Conservation (phyloP, 37 sponge, comb jelly and placozoan species). For the Geodia barretti region DNA sequence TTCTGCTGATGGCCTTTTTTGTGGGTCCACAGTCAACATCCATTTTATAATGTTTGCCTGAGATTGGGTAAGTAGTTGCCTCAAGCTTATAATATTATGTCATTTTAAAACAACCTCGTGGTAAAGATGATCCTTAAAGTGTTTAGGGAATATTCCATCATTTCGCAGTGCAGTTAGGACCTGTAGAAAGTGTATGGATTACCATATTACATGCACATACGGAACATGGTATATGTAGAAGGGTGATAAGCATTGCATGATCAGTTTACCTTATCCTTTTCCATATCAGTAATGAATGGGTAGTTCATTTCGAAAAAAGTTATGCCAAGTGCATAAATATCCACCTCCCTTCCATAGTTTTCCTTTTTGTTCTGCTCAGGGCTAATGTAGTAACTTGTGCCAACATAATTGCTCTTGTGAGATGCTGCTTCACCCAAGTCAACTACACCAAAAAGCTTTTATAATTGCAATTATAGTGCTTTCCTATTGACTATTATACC, state of each 20-base stretch:
- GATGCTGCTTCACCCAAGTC: not conserved
- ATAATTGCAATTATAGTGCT: not conserved
- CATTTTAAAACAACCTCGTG: too few relatives aligned
- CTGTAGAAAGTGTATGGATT: constrained; percentile 6
- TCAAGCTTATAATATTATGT: too few relatives aligned
- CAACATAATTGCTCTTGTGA: constrained; percentile 39
- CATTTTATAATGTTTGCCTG: too few relatives aligned
- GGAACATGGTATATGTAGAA: not conserved
- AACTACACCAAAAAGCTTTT: not conserved
- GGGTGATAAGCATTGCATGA: not conserved
- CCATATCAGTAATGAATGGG: constrained; percentile 2
- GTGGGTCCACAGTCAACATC: too few relatives aligned
- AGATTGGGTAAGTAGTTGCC: too few relatives aligned
- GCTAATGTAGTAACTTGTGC: constrained; percentile 81
- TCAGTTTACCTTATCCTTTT: constrained; percentile 1
- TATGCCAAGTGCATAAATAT: constrained; percentile 83
- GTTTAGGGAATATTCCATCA: not conserved
- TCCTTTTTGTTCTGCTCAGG: constrained; percentile 61
- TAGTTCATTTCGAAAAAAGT: constrained; percentile 80
- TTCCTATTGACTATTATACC: not conserved
- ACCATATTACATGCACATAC: not conserved
- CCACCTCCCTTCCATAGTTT: constrained; percentile 40
- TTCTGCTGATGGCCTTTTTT: too few relatives aligned
- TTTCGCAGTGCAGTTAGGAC: constrained; percentile 5
- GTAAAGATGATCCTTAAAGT: not conserved